These are phyloP conservation scores for Chesias legatella DNA, from an alignment of 2,888 invertebrate species.

Conservation along the genomic window DNA sequence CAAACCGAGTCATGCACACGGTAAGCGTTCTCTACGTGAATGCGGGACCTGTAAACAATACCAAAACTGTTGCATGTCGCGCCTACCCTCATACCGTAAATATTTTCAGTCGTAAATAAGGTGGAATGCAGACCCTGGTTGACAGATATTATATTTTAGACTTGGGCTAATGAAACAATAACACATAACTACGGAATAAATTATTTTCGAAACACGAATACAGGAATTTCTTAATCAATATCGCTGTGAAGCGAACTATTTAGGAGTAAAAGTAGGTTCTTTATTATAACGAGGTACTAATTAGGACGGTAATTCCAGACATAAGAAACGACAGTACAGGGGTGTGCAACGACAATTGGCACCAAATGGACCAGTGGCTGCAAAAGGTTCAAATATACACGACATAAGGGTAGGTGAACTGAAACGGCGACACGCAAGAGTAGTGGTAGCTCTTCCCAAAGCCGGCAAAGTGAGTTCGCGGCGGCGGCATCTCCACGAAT, in stretches of 20 bases:
- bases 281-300: conserved; percentile 12
- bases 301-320: conserved; percentile 17
- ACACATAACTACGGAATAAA: conserved; percentile 14
- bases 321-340: conserved; percentile 3
- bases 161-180: conserved; percentile 17
- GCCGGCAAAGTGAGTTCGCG: conserved; percentile 73
- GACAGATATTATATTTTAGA: conserved; percentile 15
- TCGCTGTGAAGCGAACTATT: conserved; percentile 6
- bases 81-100: conserved; percentile 27
- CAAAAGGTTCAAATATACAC: conserved; percentile 61
- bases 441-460: conserved; percentile 78
- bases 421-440: conserved; percentile 78
- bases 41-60: conserved; percentile 28
- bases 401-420: conserved; percentile 72
- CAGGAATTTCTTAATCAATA: conserved; percentile 20
- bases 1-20: conserved; percentile 68
- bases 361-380: conserved; percentile 1
- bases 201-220: conserved; percentile 23
- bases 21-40: conserved; percentile 63
- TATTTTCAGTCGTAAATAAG: conserved; percentile 17
- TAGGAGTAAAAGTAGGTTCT: conserved; percentile 6
- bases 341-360: conserved; percentile 13
- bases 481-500: conserved; percentile 70
- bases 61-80: conserved; percentile 51
- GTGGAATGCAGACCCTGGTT: conserved; percentile 11